These are phyloP conservation scores for Caiman crocodilus DNA, from an alignment of 2,797 vertebrate genomes.

Conservation along the genomic window DNA sequence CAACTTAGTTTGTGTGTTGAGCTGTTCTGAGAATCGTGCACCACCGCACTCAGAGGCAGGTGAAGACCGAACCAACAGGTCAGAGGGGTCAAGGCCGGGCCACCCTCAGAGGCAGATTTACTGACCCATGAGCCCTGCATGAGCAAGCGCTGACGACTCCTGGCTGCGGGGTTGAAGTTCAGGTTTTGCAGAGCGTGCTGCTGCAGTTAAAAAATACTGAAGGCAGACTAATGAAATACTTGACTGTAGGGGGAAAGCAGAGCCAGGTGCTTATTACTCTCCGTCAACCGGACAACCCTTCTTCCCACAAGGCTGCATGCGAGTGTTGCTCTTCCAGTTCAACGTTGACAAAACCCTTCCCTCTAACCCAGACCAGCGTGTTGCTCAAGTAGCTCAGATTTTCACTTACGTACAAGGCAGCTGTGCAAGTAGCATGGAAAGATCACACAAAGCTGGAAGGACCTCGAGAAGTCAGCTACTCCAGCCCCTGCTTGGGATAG, in stretches of 20 bases:
- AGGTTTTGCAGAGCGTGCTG: neutral
- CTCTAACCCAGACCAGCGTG: neutral
- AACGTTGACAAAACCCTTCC: neutral
- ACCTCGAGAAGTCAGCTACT: too few relatives aligned
- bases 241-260: too few relatives aligned
- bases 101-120: neutral
- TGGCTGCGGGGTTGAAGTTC: neutral
- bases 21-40: neutral
- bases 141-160: neutral
- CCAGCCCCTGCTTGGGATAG: too few relatives aligned
- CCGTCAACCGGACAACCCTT: neutral
- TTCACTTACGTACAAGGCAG: too few relatives aligned
- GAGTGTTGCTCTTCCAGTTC: neutral
- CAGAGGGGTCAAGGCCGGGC: too few relatives aligned
- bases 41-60: neutral
- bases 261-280: neutral
- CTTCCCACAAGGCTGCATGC: neutral
- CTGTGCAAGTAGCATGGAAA: neutral
- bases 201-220: neutral
- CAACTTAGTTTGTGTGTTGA: neutral
- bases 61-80: neutral
- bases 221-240: neutral
- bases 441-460: too few relatives aligned
- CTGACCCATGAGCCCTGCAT: neutral
- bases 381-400: neutral